phyloP scores from a whole-genome alignment of 1,140 invertebrate genomes.

The Octopus bimaculoides region DNA sequence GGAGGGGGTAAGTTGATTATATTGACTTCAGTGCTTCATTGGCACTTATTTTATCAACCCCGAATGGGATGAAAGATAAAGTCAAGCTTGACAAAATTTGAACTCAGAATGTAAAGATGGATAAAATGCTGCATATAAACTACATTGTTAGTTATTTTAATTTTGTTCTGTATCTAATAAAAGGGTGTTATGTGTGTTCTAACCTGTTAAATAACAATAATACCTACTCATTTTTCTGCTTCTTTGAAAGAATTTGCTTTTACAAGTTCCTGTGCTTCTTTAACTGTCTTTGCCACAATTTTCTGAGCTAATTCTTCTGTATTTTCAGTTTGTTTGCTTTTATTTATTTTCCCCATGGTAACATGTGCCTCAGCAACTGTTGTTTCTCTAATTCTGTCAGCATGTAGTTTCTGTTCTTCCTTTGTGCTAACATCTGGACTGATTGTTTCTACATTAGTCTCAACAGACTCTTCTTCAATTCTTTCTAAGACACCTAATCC shows the following conservation, averaged over 20 bases:
- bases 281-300: not conserved
- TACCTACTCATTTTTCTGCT: too few species aligned
- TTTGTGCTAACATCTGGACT: conserved; percentile 1
- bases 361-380: not conserved
- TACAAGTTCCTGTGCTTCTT: not conserved
- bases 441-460: not conserved
- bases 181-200: too few species aligned
- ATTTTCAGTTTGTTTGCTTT: not conserved
- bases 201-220: too few species aligned
- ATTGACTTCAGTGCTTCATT: too few species aligned
- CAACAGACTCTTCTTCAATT: not conserved
- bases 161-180: too few species aligned
- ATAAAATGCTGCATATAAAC: too few species aligned
- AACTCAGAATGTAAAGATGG: too few species aligned
- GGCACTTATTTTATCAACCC: too few species aligned
- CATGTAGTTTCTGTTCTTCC: not conserved
- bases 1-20: too few species aligned
- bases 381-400: not conserved
- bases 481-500: not conserved
- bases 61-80: too few species aligned
- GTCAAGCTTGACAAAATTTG: too few species aligned
- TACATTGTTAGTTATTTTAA: too few species aligned
- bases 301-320: not conserved
- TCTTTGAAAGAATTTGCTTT: not conserved
- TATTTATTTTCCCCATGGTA: not conserved